Evolutionary conservation across 1,140 invertebrate species (phyloP), one percentile per base, ranked within the genome.

Genomic region (Hetaerina americana): DNA sequence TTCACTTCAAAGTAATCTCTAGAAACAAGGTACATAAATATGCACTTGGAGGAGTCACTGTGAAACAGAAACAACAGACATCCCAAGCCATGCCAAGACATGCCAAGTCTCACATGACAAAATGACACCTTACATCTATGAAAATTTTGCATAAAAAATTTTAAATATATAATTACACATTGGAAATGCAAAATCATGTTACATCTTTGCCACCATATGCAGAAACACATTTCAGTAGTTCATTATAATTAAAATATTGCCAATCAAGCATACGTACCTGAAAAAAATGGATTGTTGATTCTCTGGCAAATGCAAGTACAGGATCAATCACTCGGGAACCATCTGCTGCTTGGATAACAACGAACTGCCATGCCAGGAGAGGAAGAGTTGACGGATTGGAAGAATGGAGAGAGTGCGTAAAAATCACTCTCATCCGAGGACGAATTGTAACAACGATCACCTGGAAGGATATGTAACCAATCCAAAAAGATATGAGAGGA

Each of bases 331-430:
- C 88, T 75, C 89, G 85, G 75, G 88, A 83, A 66, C 78, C 78
- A 79, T 92, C 86, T 69, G 89, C 85, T 72, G 90, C 85, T 79
- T 94, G 89, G 78, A 96, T 90, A 25, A 94, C 83, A 57, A 94
- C 90, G 84, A 96, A 88, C 83, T 97, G 90, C 96, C 96, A 98
- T 2, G 92, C 89, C 6, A 98, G 80, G 40, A 97, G 85, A 0
- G 96, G 96, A 18, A 97, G 85, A 57, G 89, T 88, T 57, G 87
- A 84, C 0, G 89, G 79, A 81, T 80, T 76, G 82, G 83, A 72
- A 79, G 77, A 81, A 12, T 57, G 40, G 72, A 91, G 78, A 0
- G 86, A 80, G 79, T 88, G 86, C 24, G 87, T 88, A 76, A 89
- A 86, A 31, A 91, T 82, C 18, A 92, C 87, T 73, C 87, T 85